Evolutionary conservation across 2,888 invertebrate species (phyloP).

Genomic region (Pyrgus malvae): DNA sequence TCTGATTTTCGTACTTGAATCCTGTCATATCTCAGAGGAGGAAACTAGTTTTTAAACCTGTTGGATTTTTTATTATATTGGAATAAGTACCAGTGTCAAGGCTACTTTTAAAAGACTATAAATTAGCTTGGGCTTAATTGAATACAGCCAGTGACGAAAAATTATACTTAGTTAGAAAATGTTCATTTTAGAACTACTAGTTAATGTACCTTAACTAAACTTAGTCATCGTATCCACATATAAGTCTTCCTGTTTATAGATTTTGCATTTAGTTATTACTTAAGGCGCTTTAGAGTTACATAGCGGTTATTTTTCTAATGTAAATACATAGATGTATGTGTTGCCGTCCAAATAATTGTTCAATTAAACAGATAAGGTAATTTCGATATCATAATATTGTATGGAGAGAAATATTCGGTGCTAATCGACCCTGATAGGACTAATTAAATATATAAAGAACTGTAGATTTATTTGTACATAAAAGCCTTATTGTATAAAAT

Average conservation of each 20-base stretch:
- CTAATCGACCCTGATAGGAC: slow-evolving; percentile 58
- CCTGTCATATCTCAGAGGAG: neutral
- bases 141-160: slow-evolving; percentile 22
- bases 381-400: slow-evolving; percentile 19
- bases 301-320: slow-evolving; percentile 42
- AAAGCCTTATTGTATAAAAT: slow-evolving; percentile 56
- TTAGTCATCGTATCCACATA: slow-evolving; percentile 59
- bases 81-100: neutral
- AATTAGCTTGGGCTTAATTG: slow-evolving; percentile 1
- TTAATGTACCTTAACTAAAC: slow-evolving; percentile 33
- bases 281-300: slow-evolving; percentile 57
- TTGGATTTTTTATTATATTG: neutral
- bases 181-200: slow-evolving; percentile 25
- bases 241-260: slow-evolving; percentile 73
- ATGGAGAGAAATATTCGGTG: slow-evolving; percentile 53
- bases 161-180: slow-evolving; percentile 29
- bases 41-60: neutral
- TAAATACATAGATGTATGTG: slow-evolving; percentile 48
- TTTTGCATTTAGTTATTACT: slow-evolving; percentile 74
- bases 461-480: slow-evolving; percentile 56
- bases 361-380: slow-evolving; percentile 23
- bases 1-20: slow-evolving; percentile 22
- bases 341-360: slow-evolving; percentile 66
- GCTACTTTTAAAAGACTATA: neutral
- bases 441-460: slow-evolving; percentile 43